phyloP scores from a whole-genome alignment of 2,888 invertebrate species.

The Orchestes rusci region DNA sequence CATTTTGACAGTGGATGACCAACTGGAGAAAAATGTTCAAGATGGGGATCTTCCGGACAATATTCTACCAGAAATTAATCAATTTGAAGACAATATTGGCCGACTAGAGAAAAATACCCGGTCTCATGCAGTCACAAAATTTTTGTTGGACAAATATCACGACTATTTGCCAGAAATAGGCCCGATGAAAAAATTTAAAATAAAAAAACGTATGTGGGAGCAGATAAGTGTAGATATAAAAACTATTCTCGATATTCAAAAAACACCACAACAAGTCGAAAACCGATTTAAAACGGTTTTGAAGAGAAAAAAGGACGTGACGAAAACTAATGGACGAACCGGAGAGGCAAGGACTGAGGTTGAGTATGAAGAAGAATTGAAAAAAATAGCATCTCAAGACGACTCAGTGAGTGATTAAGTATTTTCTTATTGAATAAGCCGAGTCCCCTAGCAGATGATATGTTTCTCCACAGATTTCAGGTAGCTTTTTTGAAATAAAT shows the following conservation, averaged over 20 bases:
- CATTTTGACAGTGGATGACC: too few relatives aligned
- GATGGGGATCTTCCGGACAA: too few relatives aligned
- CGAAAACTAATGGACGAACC: background rate
- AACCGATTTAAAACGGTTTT: background rate
- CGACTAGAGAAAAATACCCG: too few relatives aligned
- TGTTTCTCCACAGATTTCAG: constrained; percentile 21
- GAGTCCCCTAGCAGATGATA: constrained; percentile 32
- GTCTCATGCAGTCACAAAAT: too few relatives aligned
- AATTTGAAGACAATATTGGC: too few relatives aligned
- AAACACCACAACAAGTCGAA: constrained; percentile 1
- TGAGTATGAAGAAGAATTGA: background rate
- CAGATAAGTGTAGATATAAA: background rate
- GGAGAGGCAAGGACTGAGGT: background rate
- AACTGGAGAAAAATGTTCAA: too few relatives aligned
- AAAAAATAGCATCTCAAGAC: background rate
- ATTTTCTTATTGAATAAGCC: constrained; percentile 30
- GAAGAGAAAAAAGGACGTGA: background rate
- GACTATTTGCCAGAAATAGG: background rate
- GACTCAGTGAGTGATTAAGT: constrained; percentile 13
- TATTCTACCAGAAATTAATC: too few relatives aligned
- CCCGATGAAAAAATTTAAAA: constrained; percentile 1
- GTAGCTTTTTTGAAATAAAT: constrained; percentile 20
- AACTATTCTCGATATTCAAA: background rate
- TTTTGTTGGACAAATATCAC: background rate
- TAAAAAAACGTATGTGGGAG: background rate